A percentile compares a stretch with the other conserved stretches of the same genome.
These are phyloP conservation scores for Pangasius macronema DNA, from an alignment of 2,797 vertebrate genomes.

Conservation along the genomic window DNA sequence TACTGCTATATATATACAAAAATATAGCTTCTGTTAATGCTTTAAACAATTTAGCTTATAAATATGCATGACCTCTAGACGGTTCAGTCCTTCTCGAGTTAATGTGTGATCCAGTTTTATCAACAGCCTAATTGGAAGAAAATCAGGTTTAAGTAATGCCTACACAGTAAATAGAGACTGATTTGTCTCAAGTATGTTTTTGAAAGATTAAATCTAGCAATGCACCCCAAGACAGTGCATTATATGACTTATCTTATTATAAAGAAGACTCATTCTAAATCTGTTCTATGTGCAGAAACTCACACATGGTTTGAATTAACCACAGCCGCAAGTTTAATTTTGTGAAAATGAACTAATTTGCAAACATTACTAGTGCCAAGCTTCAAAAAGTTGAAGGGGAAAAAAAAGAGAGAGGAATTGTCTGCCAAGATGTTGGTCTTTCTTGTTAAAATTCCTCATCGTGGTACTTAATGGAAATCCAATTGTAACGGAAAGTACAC, in stretches of 20 bases:
- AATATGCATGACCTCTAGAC: neutral
- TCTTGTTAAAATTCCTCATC: constrained; percentile 71
- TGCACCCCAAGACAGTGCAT: neutral
- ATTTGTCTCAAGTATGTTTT: neutral
- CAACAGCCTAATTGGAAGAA: neutral
- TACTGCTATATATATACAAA: neutral
- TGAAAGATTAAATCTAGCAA: neutral
- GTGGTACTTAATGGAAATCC: constrained; percentile 73
- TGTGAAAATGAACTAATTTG: constrained; percentile 54
- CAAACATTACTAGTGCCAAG: constrained; percentile 41
- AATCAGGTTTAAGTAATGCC: neutral
- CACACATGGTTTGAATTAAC: constrained; percentile 42
- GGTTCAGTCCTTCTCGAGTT: neutral
- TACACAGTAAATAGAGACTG: neutral
- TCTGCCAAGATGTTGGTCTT: constrained; percentile 63
- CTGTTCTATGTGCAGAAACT: constrained; percentile 5
- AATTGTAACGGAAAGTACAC: constrained; percentile 64
- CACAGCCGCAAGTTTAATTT: constrained; percentile 46
- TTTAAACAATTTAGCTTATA: neutral
- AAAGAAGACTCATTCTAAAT: constrained; percentile 2
- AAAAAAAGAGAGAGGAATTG: constrained; percentile 49
- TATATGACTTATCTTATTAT: neutral
- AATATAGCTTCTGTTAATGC: neutral
- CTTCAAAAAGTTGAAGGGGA: constrained; percentile 43
- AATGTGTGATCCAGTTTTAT: neutral